Percentiles rank a stretch among this genome's conserved stretches.
Evolutionary conservation across 2,113 vertebrate genomes (phyloP).

Genomic region (Macroglossus sobrinus): DNA sequence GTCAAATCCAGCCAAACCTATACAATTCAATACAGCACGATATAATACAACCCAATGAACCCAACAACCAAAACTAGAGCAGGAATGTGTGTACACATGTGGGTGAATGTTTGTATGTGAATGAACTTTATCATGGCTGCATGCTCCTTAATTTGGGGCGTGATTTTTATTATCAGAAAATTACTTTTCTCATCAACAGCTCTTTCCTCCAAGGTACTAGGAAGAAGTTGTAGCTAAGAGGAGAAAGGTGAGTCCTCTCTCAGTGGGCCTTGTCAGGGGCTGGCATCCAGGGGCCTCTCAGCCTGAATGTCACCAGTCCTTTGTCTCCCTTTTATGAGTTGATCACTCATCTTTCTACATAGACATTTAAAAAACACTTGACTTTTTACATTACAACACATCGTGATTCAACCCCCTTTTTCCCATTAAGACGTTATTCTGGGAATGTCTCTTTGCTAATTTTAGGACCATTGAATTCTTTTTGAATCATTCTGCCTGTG

Average conservation of each 20-base stretch:
- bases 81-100: not conserved
- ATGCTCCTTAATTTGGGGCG: not conserved
- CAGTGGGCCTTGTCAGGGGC: not conserved
- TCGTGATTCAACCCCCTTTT: conserved; percentile 46
- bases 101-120: too few relatives aligned
- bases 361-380: conserved; percentile 55
- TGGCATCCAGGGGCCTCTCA: not conserved
- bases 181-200: not conserved
- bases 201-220: not conserved
- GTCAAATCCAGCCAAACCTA: not conserved
- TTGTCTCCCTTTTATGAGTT: not conserved
- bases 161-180: not conserved
- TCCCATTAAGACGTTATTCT: conserved; percentile 40
- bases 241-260: not conserved
- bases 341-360: conserved; percentile 34
- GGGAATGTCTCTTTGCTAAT: conserved; percentile 63
- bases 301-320: not conserved
- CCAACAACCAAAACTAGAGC: not conserved
- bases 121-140: not conserved
- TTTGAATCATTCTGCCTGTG: conserved; percentile 64
- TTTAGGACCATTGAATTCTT: conserved; percentile 59
- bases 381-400: conserved; percentile 39
- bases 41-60: not conserved
- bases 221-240: not conserved
- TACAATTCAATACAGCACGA: not conserved